Evolutionary conservation across 2,797 vertebrate species (phyloP).

Genomic region (Coccyzus lansbergi): DNA sequence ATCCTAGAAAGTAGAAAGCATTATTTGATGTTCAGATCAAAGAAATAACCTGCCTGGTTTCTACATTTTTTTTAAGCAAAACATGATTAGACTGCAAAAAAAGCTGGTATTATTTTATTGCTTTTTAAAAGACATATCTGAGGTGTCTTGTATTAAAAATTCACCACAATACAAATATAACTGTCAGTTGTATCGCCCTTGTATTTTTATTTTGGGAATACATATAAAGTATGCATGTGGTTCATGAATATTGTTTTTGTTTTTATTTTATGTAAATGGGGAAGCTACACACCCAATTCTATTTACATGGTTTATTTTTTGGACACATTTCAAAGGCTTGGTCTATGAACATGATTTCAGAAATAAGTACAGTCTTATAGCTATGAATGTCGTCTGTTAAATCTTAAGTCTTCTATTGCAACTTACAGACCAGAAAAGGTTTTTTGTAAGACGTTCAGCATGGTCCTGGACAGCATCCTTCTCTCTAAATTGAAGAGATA

Average conservation of each 20-base stretch:
- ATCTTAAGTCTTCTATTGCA: background rate
- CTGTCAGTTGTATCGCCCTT: background rate
- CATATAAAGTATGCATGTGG: background rate
- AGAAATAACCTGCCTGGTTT: background rate
- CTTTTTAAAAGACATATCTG: background rate
- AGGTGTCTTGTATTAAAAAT: background rate
- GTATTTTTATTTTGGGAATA: slow-evolving; percentile 10
- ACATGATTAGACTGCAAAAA: background rate
- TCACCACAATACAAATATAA: background rate
- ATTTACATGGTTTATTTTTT: background rate
- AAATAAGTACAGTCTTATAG: background rate
- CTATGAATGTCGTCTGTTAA: background rate
- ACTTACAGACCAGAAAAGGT: background rate
- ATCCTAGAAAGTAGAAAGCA: background rate
- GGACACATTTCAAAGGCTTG: background rate
- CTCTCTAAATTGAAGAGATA: background rate
- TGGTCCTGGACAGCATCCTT: background rate
- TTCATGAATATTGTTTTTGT: background rate
- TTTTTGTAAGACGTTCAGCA: background rate
- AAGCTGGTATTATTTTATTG: background rate
- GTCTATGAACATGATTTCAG: background rate
- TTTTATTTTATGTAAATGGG: background rate
- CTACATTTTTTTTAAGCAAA: background rate
- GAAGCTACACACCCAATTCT: background rate
- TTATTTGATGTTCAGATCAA: background rate